A percentile compares a stretch with the other conserved stretches of the same genome.
Conservation (phyloP, 2,888 invertebrate species). For the Theodoxus fluviatilis region DNA sequence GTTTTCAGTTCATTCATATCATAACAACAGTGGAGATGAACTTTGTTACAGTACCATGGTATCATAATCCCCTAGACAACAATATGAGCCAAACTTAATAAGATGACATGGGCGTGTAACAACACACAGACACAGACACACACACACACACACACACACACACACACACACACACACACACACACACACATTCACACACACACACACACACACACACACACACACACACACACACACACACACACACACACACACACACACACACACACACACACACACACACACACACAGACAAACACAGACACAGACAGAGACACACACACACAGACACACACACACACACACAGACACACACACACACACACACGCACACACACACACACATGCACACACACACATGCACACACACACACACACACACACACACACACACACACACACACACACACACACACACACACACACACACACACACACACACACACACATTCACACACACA, state of each 20-base stretch:
- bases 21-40: too few species aligned
- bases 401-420: conserved; percentile 8
- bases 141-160: too few species aligned
- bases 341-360: conserved; percentile 13
- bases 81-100: too few species aligned
- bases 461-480: conserved; percentile 20
- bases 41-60: too few species aligned
- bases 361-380: conserved; percentile 9
- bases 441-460: conserved; percentile 21
- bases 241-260: conserved; percentile 13
- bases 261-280: background rate
- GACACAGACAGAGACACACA: background rate
- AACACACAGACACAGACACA: too few species aligned
- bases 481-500: background rate
- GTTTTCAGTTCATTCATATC: too few species aligned
- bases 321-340: background rate
- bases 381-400: conserved; percentile 1
- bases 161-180: too few species aligned
- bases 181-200: conserved; percentile 7
- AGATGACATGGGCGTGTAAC: too few species aligned
- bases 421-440: conserved; percentile 16
- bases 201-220: conserved; percentile 9
- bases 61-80: too few species aligned
- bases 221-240: background rate
- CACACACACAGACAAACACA: background rate